Percentiles rank a stretch among this genome's conserved stretches.
Evolutionary conservation across 2,888 invertebrate species (phyloP).

Genomic region (Desoria tigrina): DNA sequence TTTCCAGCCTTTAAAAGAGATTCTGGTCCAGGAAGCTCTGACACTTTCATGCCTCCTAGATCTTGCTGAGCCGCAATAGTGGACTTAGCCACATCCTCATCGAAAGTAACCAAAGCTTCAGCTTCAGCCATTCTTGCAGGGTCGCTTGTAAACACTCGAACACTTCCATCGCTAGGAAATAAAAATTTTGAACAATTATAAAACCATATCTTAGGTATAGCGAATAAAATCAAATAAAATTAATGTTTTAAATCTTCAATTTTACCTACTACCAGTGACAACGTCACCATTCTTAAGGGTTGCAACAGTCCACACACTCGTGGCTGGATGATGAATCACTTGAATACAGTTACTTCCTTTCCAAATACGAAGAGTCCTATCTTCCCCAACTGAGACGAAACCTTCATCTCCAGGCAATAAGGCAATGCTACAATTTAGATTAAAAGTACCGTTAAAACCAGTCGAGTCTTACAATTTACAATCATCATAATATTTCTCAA

Average conservation of each 20-base stretch:
- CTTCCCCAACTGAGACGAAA: conserved; percentile 85
- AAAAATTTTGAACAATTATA: too few species aligned
- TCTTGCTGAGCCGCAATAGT: conserved; percentile 68
- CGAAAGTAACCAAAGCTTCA: conserved; percentile 66
- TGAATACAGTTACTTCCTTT: conserved; percentile 61
- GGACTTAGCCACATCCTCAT: conserved; percentile 70
- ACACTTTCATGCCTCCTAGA: conserved; percentile 81
- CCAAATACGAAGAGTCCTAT: conserved; percentile 83
- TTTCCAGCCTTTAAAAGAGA: conserved; percentile 74
- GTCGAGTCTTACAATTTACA: neutral
- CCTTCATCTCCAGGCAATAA: conserved; percentile 59
- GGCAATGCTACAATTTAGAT: conserved; percentile 55
- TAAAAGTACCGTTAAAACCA: neutral
- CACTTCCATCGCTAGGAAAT: conserved; percentile 81
- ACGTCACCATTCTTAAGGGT: conserved; percentile 84
- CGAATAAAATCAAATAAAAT: neutral
- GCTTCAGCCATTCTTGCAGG: conserved; percentile 69
- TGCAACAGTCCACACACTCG: conserved; percentile 85
- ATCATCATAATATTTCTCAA: too few species aligned
- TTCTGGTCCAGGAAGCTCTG: conserved; percentile 82
- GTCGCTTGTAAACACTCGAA: conserved; percentile 81
- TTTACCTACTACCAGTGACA: conserved; percentile 71
- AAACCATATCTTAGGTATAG: too few species aligned
- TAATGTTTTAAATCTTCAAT: neutral
- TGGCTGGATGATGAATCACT: conserved; percentile 71